Evolutionary conservation across 2,797 vertebrate genomes (phyloP).

Genomic region (Oreochromis mossambicus): DNA sequence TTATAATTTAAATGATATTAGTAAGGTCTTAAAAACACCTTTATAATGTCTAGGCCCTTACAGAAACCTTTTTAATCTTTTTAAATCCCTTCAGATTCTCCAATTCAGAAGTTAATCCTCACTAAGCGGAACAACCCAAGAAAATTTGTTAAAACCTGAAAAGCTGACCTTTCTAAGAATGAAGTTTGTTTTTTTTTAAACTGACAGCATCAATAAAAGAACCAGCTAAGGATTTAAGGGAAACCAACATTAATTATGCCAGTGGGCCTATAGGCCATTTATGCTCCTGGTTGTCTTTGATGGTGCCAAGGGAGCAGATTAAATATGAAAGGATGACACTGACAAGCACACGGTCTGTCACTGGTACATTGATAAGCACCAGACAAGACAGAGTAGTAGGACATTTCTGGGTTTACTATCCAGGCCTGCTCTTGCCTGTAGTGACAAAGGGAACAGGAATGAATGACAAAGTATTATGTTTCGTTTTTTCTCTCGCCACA

Average conservation of each 20-base stretch:
- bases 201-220: not conserved
- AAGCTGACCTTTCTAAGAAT: not conserved
- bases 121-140: not conserved
- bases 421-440: slow-evolving; percentile 27
- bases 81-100: not conserved
- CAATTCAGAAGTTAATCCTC: not conserved
- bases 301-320: slow-evolving; percentile 1
- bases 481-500: not conserved
- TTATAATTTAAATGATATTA: not conserved
- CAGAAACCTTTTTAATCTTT: not conserved
- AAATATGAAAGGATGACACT: slow-evolving; percentile 31
- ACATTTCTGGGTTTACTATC: slow-evolving; percentile 37
- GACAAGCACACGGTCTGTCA: slow-evolving; percentile 16
- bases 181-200: not conserved
- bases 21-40: not conserved
- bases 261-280: not conserved
- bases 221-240: not conserved
- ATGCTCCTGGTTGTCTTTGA: slow-evolving; percentile 16
- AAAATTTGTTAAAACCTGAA: not conserved
- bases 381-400: slow-evolving; percentile 10
- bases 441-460: slow-evolving; percentile 9
- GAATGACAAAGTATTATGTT: slow-evolving; percentile 14
- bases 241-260: slow-evolving; percentile 3
- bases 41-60: not conserved
- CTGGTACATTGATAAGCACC: slow-evolving; percentile 31